Base-by-base conservation (phyloP, 2,888 invertebrate genomes). In the Hetaerina titia region DNA sequence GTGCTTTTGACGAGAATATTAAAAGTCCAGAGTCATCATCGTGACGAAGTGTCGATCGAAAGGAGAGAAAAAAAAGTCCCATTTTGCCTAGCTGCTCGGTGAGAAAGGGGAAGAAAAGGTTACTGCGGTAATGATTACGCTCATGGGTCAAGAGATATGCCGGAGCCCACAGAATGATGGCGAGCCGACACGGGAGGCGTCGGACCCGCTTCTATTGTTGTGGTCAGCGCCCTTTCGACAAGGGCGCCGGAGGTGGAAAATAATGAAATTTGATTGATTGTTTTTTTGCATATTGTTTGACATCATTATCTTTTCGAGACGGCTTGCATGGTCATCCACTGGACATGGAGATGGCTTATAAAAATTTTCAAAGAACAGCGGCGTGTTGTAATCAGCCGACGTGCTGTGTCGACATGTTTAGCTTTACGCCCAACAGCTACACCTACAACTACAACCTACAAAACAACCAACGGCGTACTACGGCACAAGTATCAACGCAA, bases 251-350 rank as follows among this genome's bases (percentile, higher is more conserved):
- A 89, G 89, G 89, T 7, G 57, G 58, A 56, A 89, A 89, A 57
- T 89, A 58, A 89, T 58, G 56, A 89, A 88, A 89, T 89, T 89
- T 89, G 89, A 89, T 89, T 57, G 89, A 89, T 89, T 89, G 89
- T 58, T 89, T 58, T n/a, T 57, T 57, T 81, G 81, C 81, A 81
- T 81, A 58, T 56, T 22, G 57, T 58, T 89, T 89, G 89, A 89
- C 89, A 58, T 89, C 89, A 89, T 89, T 89, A 89, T 89, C 88
- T 56, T 31, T 22, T 31, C 81, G 31, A 81, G 25, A 81, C 81
- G 31, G 25, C 31, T 81, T 81, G 69, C 22, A n/a, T n/a, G 81
- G 81, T 81, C 31, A 31, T 31, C 81, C 31, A 31, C 31, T 22
- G 69, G 69, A 22, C 22, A 69, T 22, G 31, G 81, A 11, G 81